These are phyloP conservation scores for Scaptomyza parva DNA, from an alignment of 2,888 invertebrate species.

Conservation along the genomic window DNA sequence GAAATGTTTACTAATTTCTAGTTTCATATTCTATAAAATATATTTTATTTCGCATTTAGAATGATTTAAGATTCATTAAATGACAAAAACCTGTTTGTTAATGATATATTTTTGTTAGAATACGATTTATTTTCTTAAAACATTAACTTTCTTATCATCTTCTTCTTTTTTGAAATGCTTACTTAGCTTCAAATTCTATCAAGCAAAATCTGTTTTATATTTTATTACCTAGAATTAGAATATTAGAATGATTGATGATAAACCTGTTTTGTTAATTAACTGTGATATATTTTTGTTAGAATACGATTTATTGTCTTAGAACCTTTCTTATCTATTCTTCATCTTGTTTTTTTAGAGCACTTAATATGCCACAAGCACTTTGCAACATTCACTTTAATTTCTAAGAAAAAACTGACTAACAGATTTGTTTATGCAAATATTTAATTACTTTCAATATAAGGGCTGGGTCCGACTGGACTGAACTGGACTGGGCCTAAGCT, in stretches of 20 bases:
- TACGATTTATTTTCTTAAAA: not conserved
- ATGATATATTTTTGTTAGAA: not conserved
- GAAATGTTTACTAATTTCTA: no score
- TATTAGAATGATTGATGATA: no score
- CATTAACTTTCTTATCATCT: constrained; percentile 1
- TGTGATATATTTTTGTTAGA: not conserved
- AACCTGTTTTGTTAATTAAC: not conserved
- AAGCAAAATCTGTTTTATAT: no score
- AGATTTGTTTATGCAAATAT: not conserved
- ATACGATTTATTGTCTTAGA: not conserved
- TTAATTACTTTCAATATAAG: not conserved
- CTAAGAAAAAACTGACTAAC: not conserved
- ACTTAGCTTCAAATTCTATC: no score
- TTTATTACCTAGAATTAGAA: no score
- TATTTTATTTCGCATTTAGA: not conserved
- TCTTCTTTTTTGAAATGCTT: no score
- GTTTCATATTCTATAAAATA: no score
- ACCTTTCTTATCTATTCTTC: not conserved
- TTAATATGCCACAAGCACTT: not conserved
- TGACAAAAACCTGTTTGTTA: not conserved
- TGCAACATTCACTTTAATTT: not conserved
- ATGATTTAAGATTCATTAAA: no score
- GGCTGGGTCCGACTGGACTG: no score
- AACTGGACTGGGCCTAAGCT: no score
- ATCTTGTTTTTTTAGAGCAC: not conserved